Percentiles rank a stretch among this genome's conserved stretches.
phyloP scores from a whole-genome alignment of 2,888 invertebrate species.

The Andrena dorsata region DNA sequence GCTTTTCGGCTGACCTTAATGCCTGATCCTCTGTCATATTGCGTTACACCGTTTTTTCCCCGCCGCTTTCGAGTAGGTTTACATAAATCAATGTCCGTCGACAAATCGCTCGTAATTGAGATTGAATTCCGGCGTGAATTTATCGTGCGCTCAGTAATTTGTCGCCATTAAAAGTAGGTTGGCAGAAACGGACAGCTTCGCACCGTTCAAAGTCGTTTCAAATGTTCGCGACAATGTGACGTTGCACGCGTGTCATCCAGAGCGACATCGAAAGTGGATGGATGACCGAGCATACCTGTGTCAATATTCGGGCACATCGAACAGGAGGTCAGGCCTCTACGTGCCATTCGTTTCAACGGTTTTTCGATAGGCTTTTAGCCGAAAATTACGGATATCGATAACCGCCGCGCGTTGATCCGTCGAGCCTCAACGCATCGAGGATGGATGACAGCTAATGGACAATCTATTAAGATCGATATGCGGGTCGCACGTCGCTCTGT shows the following conservation, averaged over 20 bases:
- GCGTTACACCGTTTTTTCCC: slow-evolving; percentile 17
- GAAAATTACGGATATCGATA: slow-evolving; percentile 54
- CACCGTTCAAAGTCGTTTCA: background rate
- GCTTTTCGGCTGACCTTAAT: slow-evolving; percentile 26
- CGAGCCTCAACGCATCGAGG: slow-evolving; percentile 57
- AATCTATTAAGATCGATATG: slow-evolving; percentile 79
- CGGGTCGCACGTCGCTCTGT: slow-evolving; percentile 49
- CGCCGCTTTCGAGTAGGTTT: slow-evolving; percentile 4
- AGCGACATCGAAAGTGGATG: slow-evolving; percentile 3
- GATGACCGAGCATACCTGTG: background rate
- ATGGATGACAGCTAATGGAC: slow-evolving; percentile 76
- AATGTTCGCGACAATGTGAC: background rate
- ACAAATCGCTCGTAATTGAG: slow-evolving; percentile 10
- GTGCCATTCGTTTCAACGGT: slow-evolving; percentile 21
- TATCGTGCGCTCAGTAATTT: background rate
- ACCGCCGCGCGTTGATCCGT: slow-evolving; percentile 68
- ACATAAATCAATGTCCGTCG: slow-evolving; percentile 26
- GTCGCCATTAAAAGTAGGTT: background rate
- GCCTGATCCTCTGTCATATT: slow-evolving; percentile 25
- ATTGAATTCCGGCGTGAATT: background rate
- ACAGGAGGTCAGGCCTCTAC: background rate
- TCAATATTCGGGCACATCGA: slow-evolving; percentile 23
- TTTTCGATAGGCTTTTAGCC: slow-evolving; percentile 39
- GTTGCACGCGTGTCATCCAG: background rate
- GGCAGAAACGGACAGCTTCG: background rate